Conservation (phyloP, 2,113 vertebrate genomes). For the Myxocyprinus asiaticus region DNA sequence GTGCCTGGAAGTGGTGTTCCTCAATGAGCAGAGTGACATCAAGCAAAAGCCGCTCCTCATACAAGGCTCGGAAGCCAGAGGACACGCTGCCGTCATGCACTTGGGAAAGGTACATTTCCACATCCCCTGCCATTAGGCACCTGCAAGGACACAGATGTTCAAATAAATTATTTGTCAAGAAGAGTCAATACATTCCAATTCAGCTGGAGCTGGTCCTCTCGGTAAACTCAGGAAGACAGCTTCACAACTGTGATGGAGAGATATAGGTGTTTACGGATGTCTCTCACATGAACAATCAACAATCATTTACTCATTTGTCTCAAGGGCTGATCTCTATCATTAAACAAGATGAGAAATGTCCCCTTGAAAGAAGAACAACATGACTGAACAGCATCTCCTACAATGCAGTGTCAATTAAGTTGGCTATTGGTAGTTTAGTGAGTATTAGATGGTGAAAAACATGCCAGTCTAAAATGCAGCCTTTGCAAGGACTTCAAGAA, state of each 20-base stretch:
- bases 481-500: neutral
- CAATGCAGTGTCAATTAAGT: too few species aligned
- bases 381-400: too few species aligned
- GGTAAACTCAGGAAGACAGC: neutral
- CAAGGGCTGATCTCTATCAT: neutral
- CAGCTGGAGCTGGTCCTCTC: neutral
- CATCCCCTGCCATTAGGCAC: conserved; percentile 98
- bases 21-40: conserved; percentile 98
- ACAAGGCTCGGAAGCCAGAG: conserved; percentile 96
- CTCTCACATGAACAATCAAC: too few species aligned
- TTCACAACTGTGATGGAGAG: neutral
- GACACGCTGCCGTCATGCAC: conserved; percentile 98
- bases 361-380: neutral
- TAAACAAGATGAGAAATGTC: neutral
- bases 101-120: conserved; percentile 99
- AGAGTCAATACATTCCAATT: neutral
- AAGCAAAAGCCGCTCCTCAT: conserved; percentile 96
- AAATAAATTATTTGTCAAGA: neutral
- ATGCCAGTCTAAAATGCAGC: conserved; percentile 10
- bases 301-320: too few species aligned
- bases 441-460: conserved; percentile 21
- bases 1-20: conserved; percentile 98
- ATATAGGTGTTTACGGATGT: neutral
- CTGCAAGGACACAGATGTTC: conserved; percentile 67
- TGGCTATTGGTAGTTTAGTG: neutral